Evolutionary conservation across 2,113 vertebrate genomes (phyloP).

Genomic region (Burhinus bistriatus): DNA sequence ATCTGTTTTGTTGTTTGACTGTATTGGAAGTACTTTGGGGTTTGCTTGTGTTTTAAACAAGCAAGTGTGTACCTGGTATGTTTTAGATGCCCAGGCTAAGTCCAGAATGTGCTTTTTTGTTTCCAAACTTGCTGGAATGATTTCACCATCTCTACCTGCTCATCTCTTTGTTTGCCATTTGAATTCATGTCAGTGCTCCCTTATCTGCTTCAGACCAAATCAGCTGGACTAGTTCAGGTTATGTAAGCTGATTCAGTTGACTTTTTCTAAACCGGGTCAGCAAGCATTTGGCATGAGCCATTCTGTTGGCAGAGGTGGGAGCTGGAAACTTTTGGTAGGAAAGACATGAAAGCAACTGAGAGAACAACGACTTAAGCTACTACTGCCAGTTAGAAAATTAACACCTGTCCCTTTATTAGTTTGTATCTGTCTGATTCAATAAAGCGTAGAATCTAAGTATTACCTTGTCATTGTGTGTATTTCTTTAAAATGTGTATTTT

Average conservation of each 20-base stretch:
- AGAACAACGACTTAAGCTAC: not conserved
- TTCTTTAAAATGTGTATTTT: not conserved
- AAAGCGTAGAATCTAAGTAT: not conserved
- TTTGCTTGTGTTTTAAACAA: not conserved
- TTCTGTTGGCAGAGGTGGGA: not conserved
- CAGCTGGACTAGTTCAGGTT: not conserved
- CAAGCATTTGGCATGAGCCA: not conserved
- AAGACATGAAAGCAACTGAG: not conserved
- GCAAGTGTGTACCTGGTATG: not conserved
- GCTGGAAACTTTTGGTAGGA: not conserved
- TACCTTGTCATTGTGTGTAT: not conserved
- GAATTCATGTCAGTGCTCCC: not conserved
- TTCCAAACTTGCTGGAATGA: not conserved
- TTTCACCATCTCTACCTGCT: not conserved
- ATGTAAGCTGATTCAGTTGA: not conserved
- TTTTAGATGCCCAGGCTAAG: not conserved
- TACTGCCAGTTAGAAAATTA: not conserved
- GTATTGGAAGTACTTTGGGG: not conserved
- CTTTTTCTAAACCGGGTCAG: not conserved
- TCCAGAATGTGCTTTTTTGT: not conserved
- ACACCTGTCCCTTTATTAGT: not conserved
- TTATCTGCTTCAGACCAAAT: not conserved
- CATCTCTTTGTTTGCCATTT: not conserved
- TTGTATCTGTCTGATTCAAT: not conserved
- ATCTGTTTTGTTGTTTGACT: not conserved